Percentiles rank a stretch among this genome's conserved stretches.
phyloP scores from a whole-genome alignment of 2,888 invertebrate genomes.

The Watsonalla binaria region DNA sequence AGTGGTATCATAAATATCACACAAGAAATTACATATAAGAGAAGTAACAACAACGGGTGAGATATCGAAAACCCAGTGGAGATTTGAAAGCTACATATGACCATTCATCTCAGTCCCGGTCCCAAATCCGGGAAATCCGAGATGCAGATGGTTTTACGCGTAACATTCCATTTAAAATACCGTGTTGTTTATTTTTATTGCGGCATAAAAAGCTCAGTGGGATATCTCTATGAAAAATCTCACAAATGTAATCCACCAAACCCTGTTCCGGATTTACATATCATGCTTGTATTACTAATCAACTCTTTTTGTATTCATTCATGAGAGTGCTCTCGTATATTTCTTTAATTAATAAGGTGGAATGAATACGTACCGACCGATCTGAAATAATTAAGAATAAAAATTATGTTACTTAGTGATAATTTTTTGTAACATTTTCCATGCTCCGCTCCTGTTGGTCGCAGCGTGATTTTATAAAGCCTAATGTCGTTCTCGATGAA shows the following conservation, averaged over 20 bases:
- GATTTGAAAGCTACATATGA: neutral
- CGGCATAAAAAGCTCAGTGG: slow-evolving; percentile 1
- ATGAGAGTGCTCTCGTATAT: neutral
- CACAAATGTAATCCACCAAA: neutral
- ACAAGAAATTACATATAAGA: too few relatives aligned
- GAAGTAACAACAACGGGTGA: too few relatives aligned
- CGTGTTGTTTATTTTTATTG: neutral
- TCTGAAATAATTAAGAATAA: too few relatives aligned
- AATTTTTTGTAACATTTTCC: too few relatives aligned
- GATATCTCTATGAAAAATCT: neutral
- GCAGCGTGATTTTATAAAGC: too few relatives aligned
- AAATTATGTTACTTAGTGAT: too few relatives aligned
- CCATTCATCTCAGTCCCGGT: neutral
- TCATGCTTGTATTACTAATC: neutral
- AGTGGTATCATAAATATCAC: too few relatives aligned
- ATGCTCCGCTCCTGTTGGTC: too few relatives aligned
- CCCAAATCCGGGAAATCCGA: neutral
- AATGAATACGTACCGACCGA: too few relatives aligned
- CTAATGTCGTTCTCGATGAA: too few relatives aligned
- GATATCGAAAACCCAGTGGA: neutral
- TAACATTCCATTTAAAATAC: neutral
- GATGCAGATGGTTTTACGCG: neutral
- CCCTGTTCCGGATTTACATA: neutral
- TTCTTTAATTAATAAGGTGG: neutral
- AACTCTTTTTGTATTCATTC: neutral